These are phyloP conservation scores for Pemphigus obesinymphae DNA, from an alignment of 1,140 invertebrate species.

Conservation along the genomic window DNA sequence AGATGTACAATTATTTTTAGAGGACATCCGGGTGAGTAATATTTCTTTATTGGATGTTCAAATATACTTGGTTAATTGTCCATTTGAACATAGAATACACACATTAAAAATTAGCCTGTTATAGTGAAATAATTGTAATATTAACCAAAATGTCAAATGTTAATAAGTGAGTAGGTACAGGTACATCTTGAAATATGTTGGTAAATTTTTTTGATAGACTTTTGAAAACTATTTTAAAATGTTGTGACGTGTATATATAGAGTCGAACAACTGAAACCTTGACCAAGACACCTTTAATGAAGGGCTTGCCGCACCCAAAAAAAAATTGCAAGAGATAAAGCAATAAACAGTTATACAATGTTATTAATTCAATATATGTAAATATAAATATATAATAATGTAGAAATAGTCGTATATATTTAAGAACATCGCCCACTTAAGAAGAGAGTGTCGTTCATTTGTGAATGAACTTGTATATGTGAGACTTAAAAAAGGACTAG, in stretches of 20 bases:
- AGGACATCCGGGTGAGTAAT: too few species aligned
- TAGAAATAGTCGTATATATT: constrained; percentile 2
- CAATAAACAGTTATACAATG: not conserved
- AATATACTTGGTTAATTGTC: too few species aligned
- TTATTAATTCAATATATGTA: not conserved
- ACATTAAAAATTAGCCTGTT: too few species aligned
- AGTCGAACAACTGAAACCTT: not conserved
- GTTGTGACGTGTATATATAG: not conserved
- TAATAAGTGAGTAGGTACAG: too few species aligned
- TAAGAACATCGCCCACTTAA: constrained; percentile 6
- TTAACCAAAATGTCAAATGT: too few species aligned
- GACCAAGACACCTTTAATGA: not conserved
- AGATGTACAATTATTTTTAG: too few species aligned
- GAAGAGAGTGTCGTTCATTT: not conserved
- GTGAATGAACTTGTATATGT: not conserved
- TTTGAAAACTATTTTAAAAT: not conserved
- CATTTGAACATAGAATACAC: too few species aligned
- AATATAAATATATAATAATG: not conserved
- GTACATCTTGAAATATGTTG: not conserved
- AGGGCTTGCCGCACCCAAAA: not conserved
- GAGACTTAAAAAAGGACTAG: not conserved
- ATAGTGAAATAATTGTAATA: too few species aligned
- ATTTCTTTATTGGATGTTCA: too few species aligned
- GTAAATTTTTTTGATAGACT: not conserved
- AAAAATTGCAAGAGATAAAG: not conserved